Evolutionary conservation across 2,888 invertebrate genomes (phyloP), one percentile per base, ranked within the genome.

Genomic region (Pheosia tremula): DNA sequence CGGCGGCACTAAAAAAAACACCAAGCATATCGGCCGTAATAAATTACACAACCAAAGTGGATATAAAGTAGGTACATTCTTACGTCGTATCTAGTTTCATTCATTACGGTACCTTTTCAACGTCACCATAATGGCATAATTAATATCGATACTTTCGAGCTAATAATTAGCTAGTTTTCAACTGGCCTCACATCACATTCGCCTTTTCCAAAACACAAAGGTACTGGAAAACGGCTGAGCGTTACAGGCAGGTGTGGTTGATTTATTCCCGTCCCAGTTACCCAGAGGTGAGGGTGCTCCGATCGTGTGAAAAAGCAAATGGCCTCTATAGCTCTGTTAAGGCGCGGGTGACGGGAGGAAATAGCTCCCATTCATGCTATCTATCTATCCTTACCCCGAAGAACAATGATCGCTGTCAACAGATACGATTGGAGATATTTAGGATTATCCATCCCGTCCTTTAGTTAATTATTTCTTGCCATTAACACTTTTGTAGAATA

Each of bases 201-300:
- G 11, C 53, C 9, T 55, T 38, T 39, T n/a, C 39, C 11, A 55
- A 55, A 55, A 49, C 57, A 24, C 24, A 24, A 1, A 24, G 24
- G 24, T 2, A 57, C 59, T 61, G 52, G 56, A 39, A 61, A 52
- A 60, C 58, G 47, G 49, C 57, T 63, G 58, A 60, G 59, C 63
- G 63, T 73, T 68, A 64, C 54, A 66, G 67, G 60, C 66, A 74
- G 70, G 69, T 71, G 63, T 68, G 60, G 64, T 63, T 72, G 79
- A 82, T 82, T 81, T 84, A 86, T 83, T 75, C 71, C 71, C 76
- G 81, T 74, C 79, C 83, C 66, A 80, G 76, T 84, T 79, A 79
- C 80, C 74, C 62, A 65, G 64, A 72, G 67, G 68, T 67, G 63
- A 66, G 69, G 74, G 66, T 74, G 69, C 63, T 72, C 70, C 73